These are phyloP conservation scores for Astyanax mexicanus DNA, from an alignment of 2,797 vertebrate genomes.

Conservation along the genomic window DNA sequence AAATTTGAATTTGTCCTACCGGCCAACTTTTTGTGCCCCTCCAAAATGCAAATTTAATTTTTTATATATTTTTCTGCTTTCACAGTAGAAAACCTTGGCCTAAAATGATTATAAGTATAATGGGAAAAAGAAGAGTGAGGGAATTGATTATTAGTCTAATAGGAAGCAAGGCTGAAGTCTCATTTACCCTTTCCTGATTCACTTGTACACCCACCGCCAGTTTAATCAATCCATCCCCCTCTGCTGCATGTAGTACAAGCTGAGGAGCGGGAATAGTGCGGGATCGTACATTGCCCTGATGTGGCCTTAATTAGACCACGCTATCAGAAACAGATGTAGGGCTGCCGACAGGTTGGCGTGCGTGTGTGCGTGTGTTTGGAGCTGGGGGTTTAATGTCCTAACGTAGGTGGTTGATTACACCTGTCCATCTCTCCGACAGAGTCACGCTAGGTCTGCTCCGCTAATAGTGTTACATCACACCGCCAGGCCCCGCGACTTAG, in stretches of 20 bases:
- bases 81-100: not conserved
- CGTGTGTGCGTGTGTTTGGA: slow-evolving; percentile 43
- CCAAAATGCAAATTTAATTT: too few relatives aligned
- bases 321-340: slow-evolving; percentile 45
- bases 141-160: not conserved
- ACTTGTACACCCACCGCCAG: not conserved
- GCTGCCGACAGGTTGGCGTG: slow-evolving; percentile 21
- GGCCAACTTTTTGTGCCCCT: too few relatives aligned
- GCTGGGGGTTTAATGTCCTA: slow-evolving; percentile 33
- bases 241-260: slow-evolving; percentile 1
- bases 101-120: not conserved
- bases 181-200: slow-evolving; percentile 3
- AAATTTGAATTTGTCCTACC: too few relatives aligned
- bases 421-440: slow-evolving; percentile 40
- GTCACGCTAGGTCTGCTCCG: slow-evolving; percentile 19
- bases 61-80: not conserved
- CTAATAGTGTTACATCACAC: slow-evolving; percentile 43
- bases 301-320: slow-evolving; percentile 51
- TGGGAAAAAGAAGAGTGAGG: not conserved
- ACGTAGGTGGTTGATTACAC: slow-evolving; percentile 49
- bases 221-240: slow-evolving; percentile 10
- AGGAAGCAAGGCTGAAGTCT: not conserved
- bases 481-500: slow-evolving; percentile 50
- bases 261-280: slow-evolving; percentile 2
- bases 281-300: slow-evolving; percentile 20